Evolutionary conservation across 2,113 vertebrate species (phyloP).

Genomic region (Cephalopholis sonnerati): DNA sequence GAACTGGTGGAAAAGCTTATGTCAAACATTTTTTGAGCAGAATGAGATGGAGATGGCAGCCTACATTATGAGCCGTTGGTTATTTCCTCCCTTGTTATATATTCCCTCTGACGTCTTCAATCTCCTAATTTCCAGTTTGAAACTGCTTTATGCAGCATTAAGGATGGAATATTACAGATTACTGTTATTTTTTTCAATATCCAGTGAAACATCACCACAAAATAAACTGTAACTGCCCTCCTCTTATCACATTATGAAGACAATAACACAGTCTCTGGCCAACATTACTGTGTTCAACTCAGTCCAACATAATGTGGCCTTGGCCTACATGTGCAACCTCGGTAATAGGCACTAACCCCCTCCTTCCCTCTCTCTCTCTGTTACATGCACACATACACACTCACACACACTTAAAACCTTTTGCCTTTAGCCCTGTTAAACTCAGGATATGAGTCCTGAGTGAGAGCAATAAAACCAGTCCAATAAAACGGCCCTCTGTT

Average conservation of each 20-base stretch:
- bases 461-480: constrained; percentile 66
- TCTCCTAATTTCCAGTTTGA: constrained; percentile 10
- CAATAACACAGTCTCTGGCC: background rate
- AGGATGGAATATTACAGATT: constrained; percentile 1
- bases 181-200: constrained; percentile 11
- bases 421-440: constrained; percentile 65
- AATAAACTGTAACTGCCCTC: constrained; percentile 15
- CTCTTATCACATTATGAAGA: constrained; percentile 33
- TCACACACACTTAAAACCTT: constrained; percentile 35
- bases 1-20: constrained; percentile 12
- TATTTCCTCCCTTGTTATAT: background rate
- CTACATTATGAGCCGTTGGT: background rate
- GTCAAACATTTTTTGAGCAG: constrained; percentile 40
- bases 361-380: constrained; percentile 24
- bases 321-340: constrained; percentile 53
- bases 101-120: background rate
- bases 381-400: background rate
- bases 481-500: constrained; percentile 64
- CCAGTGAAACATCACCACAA: constrained; percentile 11
- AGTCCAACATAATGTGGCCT: constrained; percentile 47
- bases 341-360: constrained; percentile 37
- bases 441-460: constrained; percentile 74
- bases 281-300: constrained; percentile 17
- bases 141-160: background rate
- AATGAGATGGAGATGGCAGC: background rate